Conservation (phyloP, 2,797 vertebrate genomes). For the Cichlasoma orientale region DNA sequence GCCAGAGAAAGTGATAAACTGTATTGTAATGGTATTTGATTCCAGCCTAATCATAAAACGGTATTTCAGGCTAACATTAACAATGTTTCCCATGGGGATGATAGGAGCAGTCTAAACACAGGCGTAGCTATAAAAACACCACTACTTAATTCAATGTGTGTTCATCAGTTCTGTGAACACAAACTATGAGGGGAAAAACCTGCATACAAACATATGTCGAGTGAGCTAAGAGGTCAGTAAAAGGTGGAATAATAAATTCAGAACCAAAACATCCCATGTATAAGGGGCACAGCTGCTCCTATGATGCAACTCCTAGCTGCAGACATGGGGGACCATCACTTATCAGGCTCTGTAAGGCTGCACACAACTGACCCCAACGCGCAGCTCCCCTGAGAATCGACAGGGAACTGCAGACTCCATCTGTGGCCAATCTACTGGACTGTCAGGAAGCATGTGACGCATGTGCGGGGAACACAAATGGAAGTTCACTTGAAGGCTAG, state of each 20-base stretch:
- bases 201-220: neutral
- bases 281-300: slow-evolving; percentile 64
- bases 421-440: slow-evolving; percentile 29
- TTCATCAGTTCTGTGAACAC: neutral
- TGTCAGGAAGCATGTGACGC: slow-evolving; percentile 44
- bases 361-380: slow-evolving; percentile 34
- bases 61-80: neutral
- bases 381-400: slow-evolving; percentile 41
- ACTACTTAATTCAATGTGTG: neutral
- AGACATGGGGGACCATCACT: slow-evolving; percentile 74
- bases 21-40: no score
- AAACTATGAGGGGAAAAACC: slow-evolving; percentile 1
- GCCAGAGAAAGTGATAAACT: neutral
- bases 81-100: neutral
- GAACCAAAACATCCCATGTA: slow-evolving; percentile 16
- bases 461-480: slow-evolving; percentile 7
- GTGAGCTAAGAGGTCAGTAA: neutral
- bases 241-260: slow-evolving; percentile 26
- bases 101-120: neutral
- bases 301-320: slow-evolving; percentile 66
- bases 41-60: neutral
- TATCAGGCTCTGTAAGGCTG: slow-evolving; percentile 51
- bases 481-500: slow-evolving; percentile 51
- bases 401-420: slow-evolving; percentile 43
- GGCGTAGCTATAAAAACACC: no score